These are phyloP conservation scores for Periplaneta americana DNA, from an alignment of 1,140 invertebrate genomes.

Conservation along the genomic window DNA sequence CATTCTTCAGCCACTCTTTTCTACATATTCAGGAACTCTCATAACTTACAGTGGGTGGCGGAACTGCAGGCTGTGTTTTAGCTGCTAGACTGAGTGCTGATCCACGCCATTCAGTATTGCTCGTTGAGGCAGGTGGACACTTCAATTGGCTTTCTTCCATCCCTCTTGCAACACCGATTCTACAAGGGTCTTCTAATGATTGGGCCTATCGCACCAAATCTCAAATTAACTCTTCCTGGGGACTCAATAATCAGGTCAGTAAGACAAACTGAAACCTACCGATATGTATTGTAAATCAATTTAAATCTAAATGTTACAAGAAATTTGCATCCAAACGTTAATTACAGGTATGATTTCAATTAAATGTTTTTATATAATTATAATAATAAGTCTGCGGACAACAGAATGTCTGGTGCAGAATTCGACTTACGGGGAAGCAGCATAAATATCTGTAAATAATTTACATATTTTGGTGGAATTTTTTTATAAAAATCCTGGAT, in stretches of 20 bases:
- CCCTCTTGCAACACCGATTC: constrained; percentile 55
- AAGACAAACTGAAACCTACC: background rate
- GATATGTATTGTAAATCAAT: background rate
- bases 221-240: constrained; percentile 58
- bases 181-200: constrained; percentile 56
- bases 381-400: background rate
- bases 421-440: background rate
- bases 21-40: background rate
- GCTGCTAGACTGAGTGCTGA: constrained; percentile 60
- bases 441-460: no score
- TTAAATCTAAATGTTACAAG: background rate
- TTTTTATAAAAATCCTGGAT: no score
- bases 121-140: constrained; percentile 65
- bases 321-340: background rate
- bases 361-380: background rate
- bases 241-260: constrained; percentile 49
- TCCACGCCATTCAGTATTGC: constrained; percentile 49
- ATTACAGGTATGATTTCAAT: background rate
- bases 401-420: background rate
- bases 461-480: no score
- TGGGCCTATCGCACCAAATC: constrained; percentile 56
- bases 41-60: constrained; percentile 60
- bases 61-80: constrained; percentile 72
- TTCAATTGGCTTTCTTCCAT: constrained; percentile 55
- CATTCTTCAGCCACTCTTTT: no score